A percentile compares a stretch with the other conserved stretches of the same genome.
Evolutionary conservation across 2,888 invertebrate species (phyloP).

Genomic region (Diabrotica balteata): DNA sequence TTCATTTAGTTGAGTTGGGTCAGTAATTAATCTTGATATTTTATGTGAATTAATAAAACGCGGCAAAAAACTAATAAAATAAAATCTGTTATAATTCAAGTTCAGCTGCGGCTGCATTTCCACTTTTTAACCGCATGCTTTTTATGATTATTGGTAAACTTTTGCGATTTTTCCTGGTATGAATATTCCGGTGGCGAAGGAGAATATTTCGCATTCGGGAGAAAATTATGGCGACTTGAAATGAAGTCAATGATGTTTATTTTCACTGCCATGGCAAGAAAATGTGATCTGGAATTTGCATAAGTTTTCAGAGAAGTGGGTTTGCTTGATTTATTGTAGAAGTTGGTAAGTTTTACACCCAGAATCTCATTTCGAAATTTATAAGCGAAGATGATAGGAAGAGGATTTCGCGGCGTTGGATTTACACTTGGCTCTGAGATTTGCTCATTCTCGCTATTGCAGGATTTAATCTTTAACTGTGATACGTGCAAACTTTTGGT

Average conservation of each 20-base stretch:
- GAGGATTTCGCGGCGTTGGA: slow-evolving; percentile 19
- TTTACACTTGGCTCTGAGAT: slow-evolving; percentile 15
- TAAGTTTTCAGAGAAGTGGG: slow-evolving; percentile 33
- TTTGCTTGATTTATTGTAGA: slow-evolving; percentile 31
- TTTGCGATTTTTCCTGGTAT: slow-evolving; percentile 38
- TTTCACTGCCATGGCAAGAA: slow-evolving; percentile 35
- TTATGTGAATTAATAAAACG: neutral
- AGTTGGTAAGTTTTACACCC: slow-evolving; percentile 28
- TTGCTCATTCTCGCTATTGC: slow-evolving; percentile 10
- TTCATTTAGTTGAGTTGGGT: too few species aligned
- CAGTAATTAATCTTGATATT: too few species aligned
- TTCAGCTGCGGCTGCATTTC: slow-evolving; percentile 6
- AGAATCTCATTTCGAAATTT: slow-evolving; percentile 30
- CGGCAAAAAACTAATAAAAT: neutral
- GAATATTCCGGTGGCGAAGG: slow-evolving; percentile 34
- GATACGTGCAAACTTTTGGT: slow-evolving; percentile 1
- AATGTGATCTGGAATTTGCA: slow-evolving; percentile 35
- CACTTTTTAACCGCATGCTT: slow-evolving; percentile 34
- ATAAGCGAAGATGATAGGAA: slow-evolving; percentile 24
- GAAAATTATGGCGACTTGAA: slow-evolving; percentile 39
- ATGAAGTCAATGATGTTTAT: slow-evolving; percentile 40
- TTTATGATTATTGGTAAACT: slow-evolving; percentile 45
- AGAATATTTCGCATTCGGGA: slow-evolving; percentile 24
- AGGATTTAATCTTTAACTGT: neutral
- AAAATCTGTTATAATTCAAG: slow-evolving; percentile 8